phyloP scores from a whole-genome alignment of 2,797 vertebrate species.

The Rhincodon typus region DNA sequence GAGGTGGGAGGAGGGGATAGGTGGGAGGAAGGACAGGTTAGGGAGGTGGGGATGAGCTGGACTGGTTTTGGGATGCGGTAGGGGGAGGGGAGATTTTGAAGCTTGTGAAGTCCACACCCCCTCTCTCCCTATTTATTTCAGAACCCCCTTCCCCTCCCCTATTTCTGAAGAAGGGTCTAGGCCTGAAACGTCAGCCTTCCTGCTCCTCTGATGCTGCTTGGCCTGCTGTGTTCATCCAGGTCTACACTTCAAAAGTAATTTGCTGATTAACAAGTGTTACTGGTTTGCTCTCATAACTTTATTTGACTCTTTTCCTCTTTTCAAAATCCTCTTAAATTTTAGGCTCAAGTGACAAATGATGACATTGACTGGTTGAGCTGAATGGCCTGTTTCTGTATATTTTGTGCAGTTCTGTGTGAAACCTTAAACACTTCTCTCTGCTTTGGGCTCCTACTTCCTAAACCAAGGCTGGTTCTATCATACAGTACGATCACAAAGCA shows the following conservation, averaged over 20 bases:
- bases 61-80: too few relatives aligned
- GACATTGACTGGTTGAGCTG: not conserved
- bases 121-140: too few relatives aligned
- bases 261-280: not conserved
- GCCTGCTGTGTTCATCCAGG: too few relatives aligned
- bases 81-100: too few relatives aligned
- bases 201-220: too few relatives aligned
- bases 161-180: too few relatives aligned
- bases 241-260: not conserved
- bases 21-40: too few relatives aligned
- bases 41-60: too few relatives aligned
- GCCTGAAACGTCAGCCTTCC: too few relatives aligned
- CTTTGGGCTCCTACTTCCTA: not conserved
- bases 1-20: too few relatives aligned
- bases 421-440: not conserved
- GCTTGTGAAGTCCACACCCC: too few relatives aligned
- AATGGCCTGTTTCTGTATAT: not conserved
- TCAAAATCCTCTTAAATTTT: not conserved
- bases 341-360: not conserved
- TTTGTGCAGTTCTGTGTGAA: not conserved
- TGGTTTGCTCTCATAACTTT: not conserved
- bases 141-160: too few relatives aligned
- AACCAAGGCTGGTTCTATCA: not conserved
- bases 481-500: not conserved
- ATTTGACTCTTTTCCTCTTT: not conserved